Base-by-base conservation (phyloP, 2,888 invertebrate genomes). In the Leptarthrus brevirostris region DNA sequence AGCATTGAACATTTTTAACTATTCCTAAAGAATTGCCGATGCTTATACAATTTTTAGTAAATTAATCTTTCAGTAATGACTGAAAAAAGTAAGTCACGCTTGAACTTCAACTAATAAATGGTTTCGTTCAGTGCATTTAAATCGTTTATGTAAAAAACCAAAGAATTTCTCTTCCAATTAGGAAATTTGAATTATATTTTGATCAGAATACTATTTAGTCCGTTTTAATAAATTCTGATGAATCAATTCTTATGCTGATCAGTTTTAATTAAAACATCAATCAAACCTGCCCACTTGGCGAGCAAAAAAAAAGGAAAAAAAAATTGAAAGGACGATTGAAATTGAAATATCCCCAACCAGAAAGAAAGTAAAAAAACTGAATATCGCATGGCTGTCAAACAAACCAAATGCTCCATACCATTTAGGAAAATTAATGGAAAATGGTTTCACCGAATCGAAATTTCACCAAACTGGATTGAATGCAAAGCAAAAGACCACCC, bases 391-490 rank as follows among this genome's bases (percentile, higher is more conserved):
- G 58, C 73, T 73, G 54, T 66, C 73, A 66, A 66, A 73, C 73
- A 73, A 73, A 64, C 73, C 73, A 73, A 74, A 74, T 75, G 74
- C 74, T 70, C 72, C 69, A 72, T 72, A 71, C 72, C 77, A 78
- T 78, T 78, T 78, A 77, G 78, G 73, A 76, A 76, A 77, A 77
- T 78, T 77, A 78, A 78, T 78, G 77, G 76, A 76, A 78, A 77
- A 76, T 75, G 74, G 76, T 77, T 76, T 74, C 66, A 69, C 71
- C 58, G 74, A 72, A 73, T 72, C 36, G 53, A 70, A 76, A 30
- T 44, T 18, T 34, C 34, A 18, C 18, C 30, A 58, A 75, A 76
- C 73, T 71, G 72, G 74, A 40, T 20, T 47, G 53, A 70, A 54
- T 24, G 16, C 24, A 69, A n/a, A 71, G 36, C 74, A 71, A 73